These are phyloP conservation scores for Porites cylindrica DNA, from an alignment of 92 coral and sea anemone genomes.

Conservation along the genomic window DNA sequence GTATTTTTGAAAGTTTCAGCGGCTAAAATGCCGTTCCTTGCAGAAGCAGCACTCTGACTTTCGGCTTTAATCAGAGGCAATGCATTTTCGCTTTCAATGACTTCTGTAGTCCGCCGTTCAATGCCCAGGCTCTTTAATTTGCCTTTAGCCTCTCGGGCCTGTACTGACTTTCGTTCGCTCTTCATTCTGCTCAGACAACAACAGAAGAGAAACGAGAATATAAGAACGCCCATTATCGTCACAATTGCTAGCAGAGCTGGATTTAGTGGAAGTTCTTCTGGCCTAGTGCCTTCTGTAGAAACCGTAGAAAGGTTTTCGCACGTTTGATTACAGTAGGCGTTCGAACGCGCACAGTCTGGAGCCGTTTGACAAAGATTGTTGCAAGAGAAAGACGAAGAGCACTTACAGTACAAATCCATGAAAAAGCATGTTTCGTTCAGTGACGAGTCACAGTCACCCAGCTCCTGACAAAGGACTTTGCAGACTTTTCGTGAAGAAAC, in stretches of 20 bases:
- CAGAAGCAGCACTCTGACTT: constrained; percentile 20
- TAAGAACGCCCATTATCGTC: constrained; percentile 33
- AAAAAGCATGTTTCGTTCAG: background rate
- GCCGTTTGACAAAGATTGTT: background rate
- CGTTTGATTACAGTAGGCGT: constrained; percentile 34
- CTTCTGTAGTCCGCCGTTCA: background rate
- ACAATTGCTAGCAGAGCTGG: constrained; percentile 52
- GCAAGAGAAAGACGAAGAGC: background rate
- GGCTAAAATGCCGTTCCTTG: background rate
- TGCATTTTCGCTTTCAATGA: background rate
- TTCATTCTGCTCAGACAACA: constrained; percentile 55
- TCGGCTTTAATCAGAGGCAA: constrained; percentile 17
- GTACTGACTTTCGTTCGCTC: constrained; percentile 46
- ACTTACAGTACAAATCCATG: constrained; percentile 17
- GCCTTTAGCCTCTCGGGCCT: constrained; percentile 35
- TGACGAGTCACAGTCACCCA: constrained; percentile 15
- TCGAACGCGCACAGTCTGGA: constrained; percentile 4
- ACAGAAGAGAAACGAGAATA: constrained; percentile 46
- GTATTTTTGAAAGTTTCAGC: background rate
- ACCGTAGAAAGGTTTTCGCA: background rate
- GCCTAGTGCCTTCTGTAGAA: background rate
- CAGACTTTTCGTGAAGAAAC: constrained; percentile 15
- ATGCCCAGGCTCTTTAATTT: constrained; percentile 32
- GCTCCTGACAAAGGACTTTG: constrained; percentile 17
- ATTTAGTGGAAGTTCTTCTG: constrained; percentile 5